phyloP scores from a whole-genome alignment of 2,888 invertebrate species.

The Idaea aversata region DNA sequence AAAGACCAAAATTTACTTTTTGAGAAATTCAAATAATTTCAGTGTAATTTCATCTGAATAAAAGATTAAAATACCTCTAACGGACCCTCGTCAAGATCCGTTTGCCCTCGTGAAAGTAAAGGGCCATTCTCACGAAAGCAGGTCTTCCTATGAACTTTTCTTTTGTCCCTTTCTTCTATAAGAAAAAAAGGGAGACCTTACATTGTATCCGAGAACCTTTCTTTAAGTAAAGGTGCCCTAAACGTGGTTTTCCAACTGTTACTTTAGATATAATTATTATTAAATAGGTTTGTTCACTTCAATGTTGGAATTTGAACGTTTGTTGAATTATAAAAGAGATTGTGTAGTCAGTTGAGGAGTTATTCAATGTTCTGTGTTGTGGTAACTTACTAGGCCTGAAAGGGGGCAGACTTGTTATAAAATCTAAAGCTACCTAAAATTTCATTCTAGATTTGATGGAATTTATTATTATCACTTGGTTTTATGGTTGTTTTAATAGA shows the following conservation, averaged over 20 bases:
- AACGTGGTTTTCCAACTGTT: conserved; percentile 36
- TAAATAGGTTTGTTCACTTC: conserved; percentile 33
- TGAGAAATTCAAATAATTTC: conserved; percentile 1
- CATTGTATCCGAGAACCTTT: background rate
- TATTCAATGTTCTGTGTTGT: background rate
- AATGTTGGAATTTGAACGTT: conserved; percentile 31
- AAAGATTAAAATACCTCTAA: conserved; percentile 44
- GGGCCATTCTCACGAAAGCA: background rate
- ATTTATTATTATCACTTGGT: no score
- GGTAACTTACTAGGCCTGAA: background rate
- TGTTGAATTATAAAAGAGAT: conserved; percentile 32
- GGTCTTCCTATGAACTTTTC: background rate
- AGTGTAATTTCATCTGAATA: conserved; percentile 34
- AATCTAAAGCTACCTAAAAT: no score
- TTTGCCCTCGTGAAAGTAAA: conserved; percentile 31
- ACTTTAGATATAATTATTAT: conserved; percentile 44
- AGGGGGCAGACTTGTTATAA: background rate
- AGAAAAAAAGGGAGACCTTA: no score
- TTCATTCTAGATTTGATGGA: no score
- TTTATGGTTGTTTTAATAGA: no score
- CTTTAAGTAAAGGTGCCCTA: conserved; percentile 3
- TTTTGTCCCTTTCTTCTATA: no score
- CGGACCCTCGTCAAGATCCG: conserved; percentile 54
- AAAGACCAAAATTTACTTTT: background rate
- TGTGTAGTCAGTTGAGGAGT: conserved; percentile 8